phyloP scores from a whole-genome alignment of 2,888 invertebrate genomes.

The Ichneumoninae sp. region DNA sequence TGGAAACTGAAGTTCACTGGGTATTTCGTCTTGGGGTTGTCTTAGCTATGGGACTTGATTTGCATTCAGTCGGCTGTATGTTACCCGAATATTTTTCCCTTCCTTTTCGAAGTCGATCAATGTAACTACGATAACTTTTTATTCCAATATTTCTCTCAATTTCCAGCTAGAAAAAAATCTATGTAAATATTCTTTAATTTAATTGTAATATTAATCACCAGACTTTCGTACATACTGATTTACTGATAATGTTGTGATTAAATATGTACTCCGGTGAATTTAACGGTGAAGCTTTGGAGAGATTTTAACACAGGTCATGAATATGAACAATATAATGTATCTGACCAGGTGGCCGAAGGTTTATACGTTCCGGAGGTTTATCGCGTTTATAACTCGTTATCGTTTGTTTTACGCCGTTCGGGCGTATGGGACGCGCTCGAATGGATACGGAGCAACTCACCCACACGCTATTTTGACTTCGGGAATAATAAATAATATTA shows the following conservation, averaged over 20 bases:
- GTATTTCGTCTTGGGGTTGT: too few relatives aligned
- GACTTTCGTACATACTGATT: not conserved
- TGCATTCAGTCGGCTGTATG: too few relatives aligned
- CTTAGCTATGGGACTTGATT: too few relatives aligned
- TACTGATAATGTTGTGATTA: not conserved
- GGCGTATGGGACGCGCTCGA: slow-evolving; percentile 26
- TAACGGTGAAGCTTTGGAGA: not conserved
- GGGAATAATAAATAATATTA: slow-evolving; percentile 58
- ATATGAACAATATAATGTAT: not conserved
- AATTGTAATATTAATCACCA: not conserved
- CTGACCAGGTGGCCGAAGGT: not conserved
- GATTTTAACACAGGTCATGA: slow-evolving; percentile 5
- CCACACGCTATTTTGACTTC: slow-evolving; percentile 35
- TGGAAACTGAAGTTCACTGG: too few relatives aligned
- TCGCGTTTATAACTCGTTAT: slow-evolving; percentile 49
- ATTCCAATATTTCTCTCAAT: not conserved
- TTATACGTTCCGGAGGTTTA: slow-evolving; percentile 5
- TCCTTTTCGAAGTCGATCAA: not conserved
- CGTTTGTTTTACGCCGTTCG: slow-evolving; percentile 53
- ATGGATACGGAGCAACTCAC: slow-evolving; percentile 19
- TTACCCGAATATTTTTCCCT: too few relatives aligned
- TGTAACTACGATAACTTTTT: not conserved
- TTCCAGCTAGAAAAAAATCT: not conserved
- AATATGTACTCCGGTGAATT: not conserved
- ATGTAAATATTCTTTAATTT: too few relatives aligned